Evolutionary conservation across 64 coral and sea anemone genomes (phyloP), one percentile per base, ranked within the genome.

Genomic region (Porites lutea): DNA sequence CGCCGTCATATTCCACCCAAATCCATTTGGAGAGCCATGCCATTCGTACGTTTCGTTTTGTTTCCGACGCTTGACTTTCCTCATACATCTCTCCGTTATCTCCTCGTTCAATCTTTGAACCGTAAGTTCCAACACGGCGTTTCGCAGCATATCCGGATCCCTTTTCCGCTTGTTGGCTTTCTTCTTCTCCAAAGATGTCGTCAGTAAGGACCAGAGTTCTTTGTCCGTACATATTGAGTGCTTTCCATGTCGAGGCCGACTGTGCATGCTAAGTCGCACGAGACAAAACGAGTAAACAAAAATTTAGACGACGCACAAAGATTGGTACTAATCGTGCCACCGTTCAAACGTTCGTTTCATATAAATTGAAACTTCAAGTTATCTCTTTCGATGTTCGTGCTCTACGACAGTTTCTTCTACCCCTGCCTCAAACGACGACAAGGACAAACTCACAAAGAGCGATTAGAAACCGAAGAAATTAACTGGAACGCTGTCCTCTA

Each of bases 21-120:
- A 55, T 47, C 86, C 82, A 27, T 91, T 59, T 8, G 79, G 59
- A 11, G 91, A 84, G 9, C 91, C 91, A 10, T 91, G 88, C 97
- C 97, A 99, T n/a, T 88, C 83, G 61, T 99, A 99, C 27, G 62
- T 79, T 46, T 93, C 97, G n/a, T 92, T 90, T 8, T 63, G 83
- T 86, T 81, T 86, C 71, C 91, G 89, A 48, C 88, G 87, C 68
- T 99, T 99, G 2, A 87, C 89, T 18, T 96, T 99, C 46, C 77
- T 99, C 83, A 93, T 93, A 59, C 94, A 99, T 74, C 97, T 78
- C 14, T 93, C 94, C 10, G 88, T 96, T 19, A 99, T 99, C 79
- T 99, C 97, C 13, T 99, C 97, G 82, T 99, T 99, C 6, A 99
- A 59, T 88, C 88, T 99, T 75, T 96, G 90, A 50, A 99, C 91